Base-by-base conservation (phyloP, 1,140 invertebrate genomes). In the Zaprionus nigranus region DNA sequence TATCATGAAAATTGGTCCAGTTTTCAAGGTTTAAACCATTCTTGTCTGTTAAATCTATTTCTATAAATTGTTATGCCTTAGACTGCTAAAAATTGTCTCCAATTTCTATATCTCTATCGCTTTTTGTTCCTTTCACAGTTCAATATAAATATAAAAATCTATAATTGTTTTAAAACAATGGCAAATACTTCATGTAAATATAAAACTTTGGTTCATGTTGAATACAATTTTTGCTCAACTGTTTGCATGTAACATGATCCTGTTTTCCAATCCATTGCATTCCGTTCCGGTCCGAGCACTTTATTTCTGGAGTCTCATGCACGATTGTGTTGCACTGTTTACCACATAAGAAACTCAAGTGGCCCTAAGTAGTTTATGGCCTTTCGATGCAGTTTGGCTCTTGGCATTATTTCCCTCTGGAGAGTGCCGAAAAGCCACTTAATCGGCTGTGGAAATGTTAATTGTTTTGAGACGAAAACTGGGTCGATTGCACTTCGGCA, bases 371-470 rank as follows among this genome's bases (percentile, higher is more conserved):
- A 78, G 26, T 73, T 79, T 57, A 72, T 66, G 68, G 74, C 34
- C 38, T 62, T 70, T 72, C 36, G 63, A 57, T 72, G 74, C 74
- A 67, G 60, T 71, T 46, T 71, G 49, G 43, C 49, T 73, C 6
- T 77, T 38, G 36, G 75, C 58, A 81, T 70, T 83, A 38, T 71
- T 63, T 63, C 49, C 56, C 61, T 24, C 53, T 57, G 54, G 17
- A 57, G 30, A 64, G 38, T 78, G 75, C 58, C 30, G 64, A 74
- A 78, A 69, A 74, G 71, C 72, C 81, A 90, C 72, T 90, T 88
- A 76, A 90, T 90, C 63, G 75, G 43, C 78, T 81, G 78, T 84
- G 77, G 77, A 87, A 87, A 75, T 80, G 59, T 63, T 51, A 58
- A 61, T 62, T 49, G 75, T 66, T 60, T 63, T 13, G 49, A 70